phyloP scores from a whole-genome alignment of 2,113 vertebrate species.

The Arizona elegans region DNA sequence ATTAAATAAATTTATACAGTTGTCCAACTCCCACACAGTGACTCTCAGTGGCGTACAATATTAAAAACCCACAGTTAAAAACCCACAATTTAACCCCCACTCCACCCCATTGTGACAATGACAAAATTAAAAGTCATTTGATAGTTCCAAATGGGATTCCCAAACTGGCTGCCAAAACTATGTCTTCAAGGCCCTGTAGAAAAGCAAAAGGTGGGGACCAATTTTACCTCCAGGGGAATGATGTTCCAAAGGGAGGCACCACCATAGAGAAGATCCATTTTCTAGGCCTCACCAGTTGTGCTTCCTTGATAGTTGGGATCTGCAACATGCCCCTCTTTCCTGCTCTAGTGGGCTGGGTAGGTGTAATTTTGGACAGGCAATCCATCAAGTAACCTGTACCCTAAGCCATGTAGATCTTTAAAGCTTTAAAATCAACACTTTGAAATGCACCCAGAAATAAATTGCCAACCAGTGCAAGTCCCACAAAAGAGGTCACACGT shows the following conservation, averaged over 20 bases:
- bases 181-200: background rate
- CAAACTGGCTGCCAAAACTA: background rate
- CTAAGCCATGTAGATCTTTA: background rate
- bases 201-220: background rate
- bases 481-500: background rate
- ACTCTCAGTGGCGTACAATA: background rate
- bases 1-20: background rate
- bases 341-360: background rate
- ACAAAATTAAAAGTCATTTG: background rate
- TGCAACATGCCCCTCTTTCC: background rate
- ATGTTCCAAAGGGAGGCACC: background rate
- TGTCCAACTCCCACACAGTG: background rate
- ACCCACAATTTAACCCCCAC: background rate
- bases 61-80: background rate
- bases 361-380: background rate
- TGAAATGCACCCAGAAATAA: background rate
- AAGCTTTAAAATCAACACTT: background rate
- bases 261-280: background rate
- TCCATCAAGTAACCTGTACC: background rate
- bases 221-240: background rate
- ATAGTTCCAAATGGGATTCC: background rate
- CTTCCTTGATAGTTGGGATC: background rate
- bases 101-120: background rate
- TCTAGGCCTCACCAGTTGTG: background rate
- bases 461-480: background rate